These are phyloP conservation scores for Acestrorhynchus altus DNA, from an alignment of 2,797 vertebrate species.

Conservation along the genomic window DNA sequence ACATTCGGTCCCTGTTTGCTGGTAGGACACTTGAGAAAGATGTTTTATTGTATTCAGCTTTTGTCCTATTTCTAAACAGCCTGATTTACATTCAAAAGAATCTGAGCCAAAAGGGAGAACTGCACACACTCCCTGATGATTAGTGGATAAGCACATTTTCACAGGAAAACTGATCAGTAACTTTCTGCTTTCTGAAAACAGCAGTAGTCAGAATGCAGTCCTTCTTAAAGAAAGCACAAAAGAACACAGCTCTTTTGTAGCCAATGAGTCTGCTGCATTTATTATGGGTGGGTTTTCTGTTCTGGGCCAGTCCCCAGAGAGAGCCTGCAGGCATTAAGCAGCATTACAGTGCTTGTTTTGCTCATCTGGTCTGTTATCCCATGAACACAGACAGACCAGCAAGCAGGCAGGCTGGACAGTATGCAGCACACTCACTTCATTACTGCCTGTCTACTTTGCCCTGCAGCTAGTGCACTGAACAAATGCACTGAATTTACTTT, in stretches of 20 bases:
- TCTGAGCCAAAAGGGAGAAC: constrained; percentile 53
- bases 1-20: constrained; percentile 29
- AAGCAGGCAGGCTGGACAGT: constrained; percentile 45
- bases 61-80: constrained; percentile 29
- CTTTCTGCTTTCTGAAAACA: background rate
- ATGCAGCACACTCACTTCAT: constrained; percentile 19
- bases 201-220: background rate
- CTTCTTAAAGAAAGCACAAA: background rate
- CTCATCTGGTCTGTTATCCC: constrained; percentile 55
- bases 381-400: constrained; percentile 34
- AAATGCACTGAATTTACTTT: background rate
- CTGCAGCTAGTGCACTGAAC: background rate
- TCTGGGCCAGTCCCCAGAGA: constrained; percentile 44
- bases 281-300: constrained; percentile 23
- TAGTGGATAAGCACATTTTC: constrained; percentile 19
- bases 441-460: constrained; percentile 36
- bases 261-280: background rate
- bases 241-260: background rate
- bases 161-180: background rate
- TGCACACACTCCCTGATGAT: constrained; percentile 42
- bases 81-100: constrained; percentile 50
- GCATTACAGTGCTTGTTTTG: constrained; percentile 32
- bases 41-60: constrained; percentile 30
- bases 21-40: background rate
- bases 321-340: constrained; percentile 42